These are phyloP conservation scores for Enteromius argenteus DNA, from an alignment of 2,797 vertebrate genomes.

Conservation along the genomic window DNA sequence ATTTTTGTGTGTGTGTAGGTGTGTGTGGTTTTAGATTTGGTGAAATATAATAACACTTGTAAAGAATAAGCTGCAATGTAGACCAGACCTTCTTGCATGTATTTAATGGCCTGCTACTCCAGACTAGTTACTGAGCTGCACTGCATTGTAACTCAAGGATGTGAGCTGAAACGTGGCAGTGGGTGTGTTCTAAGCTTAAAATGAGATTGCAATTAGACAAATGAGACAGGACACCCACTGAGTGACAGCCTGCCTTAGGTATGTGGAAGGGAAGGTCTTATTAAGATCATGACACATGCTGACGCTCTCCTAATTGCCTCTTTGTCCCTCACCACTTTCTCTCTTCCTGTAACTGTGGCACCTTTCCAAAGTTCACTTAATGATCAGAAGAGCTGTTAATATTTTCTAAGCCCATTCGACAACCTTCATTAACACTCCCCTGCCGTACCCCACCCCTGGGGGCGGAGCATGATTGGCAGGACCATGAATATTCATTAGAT, in stretches of 20 bases:
- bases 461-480: slow-evolving; percentile 27
- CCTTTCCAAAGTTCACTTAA: slow-evolving; percentile 64
- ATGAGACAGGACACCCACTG: slow-evolving; percentile 43
- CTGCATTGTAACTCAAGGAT: neutral
- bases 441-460: neutral
- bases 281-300: slow-evolving; percentile 53
- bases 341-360: slow-evolving; percentile 39
- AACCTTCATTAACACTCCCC: slow-evolving; percentile 62
- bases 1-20: too few relatives aligned
- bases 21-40: neutral
- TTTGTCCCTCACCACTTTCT: slow-evolving; percentile 21
- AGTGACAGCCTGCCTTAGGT: slow-evolving; percentile 49
- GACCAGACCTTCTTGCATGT: neutral
- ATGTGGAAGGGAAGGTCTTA: slow-evolving; percentile 43
- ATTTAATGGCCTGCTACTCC: neutral
- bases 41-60: neutral
- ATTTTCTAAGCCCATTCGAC: slow-evolving; percentile 42
- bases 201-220: slow-evolving; percentile 52
- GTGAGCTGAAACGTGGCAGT: slow-evolving; percentile 5
- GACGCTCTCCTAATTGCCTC: slow-evolving; percentile 40
- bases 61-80: neutral
- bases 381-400: slow-evolving; percentile 23
- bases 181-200: slow-evolving; percentile 43
- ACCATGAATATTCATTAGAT: slow-evolving; percentile 42
- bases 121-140: neutral